A percentile compares a stretch with the other conserved stretches of the same genome.
These are phyloP conservation scores for Rhinichthys klamathensis DNA, from an alignment of 2,113 vertebrate genomes.

Conservation along the genomic window DNA sequence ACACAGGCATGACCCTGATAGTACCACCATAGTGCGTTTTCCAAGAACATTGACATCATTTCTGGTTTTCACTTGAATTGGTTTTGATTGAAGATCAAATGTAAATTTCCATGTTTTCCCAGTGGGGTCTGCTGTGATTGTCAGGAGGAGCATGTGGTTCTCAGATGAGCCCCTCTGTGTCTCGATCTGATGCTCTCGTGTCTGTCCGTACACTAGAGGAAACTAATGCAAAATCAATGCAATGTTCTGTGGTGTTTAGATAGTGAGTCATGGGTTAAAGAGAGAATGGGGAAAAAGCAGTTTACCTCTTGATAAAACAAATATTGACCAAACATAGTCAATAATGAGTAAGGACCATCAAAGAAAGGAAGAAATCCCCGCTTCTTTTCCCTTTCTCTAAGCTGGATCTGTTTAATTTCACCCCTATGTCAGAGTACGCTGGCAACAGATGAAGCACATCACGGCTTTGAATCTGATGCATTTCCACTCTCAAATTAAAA, in stretches of 20 bases:
- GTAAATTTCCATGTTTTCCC: slow-evolving; percentile 45
- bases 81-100: slow-evolving; percentile 40
- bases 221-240: slow-evolving; percentile 41
- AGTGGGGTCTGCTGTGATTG: background rate
- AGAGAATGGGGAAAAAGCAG: background rate
- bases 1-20: background rate
- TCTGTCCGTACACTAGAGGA: slow-evolving; percentile 23
- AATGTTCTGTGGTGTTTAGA: slow-evolving; percentile 21
- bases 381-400: background rate
- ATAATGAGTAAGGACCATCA: background rate
- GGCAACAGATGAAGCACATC: slow-evolving; percentile 73
- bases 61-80: slow-evolving; percentile 5
- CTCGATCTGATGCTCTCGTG: background rate
- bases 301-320: background rate
- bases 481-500: slow-evolving; percentile 76
- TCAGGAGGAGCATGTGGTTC: background rate
- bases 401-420: slow-evolving; percentile 38
- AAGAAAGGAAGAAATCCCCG: background rate
- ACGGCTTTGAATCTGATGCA: slow-evolving; percentile 69
- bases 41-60: background rate
- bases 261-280: background rate
- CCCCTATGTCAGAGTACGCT: slow-evolving; percentile 64
- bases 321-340: background rate
- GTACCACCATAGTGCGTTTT: background rate
- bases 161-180: slow-evolving; percentile 39